phyloP scores from a whole-genome alignment of 2,113 vertebrate genomes.

The Microtus pennsylvanicus region DNA sequence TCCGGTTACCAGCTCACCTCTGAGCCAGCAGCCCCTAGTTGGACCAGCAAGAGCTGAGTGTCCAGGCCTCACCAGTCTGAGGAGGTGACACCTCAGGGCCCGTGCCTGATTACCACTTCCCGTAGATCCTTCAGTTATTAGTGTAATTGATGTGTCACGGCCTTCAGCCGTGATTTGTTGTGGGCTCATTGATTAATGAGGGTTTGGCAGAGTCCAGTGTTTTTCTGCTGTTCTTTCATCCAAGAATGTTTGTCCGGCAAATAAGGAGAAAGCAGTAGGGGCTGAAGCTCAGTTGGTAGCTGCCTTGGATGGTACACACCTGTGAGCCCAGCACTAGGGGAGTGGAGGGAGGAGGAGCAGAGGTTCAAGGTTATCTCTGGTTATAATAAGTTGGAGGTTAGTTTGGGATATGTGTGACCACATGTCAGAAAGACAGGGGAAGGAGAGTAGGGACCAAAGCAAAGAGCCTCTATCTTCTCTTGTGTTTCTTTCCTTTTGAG shows the following conservation, averaged over 20 bases:
- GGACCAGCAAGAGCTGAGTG: background rate
- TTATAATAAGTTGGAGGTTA: background rate
- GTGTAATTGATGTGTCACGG: conserved; percentile 77
- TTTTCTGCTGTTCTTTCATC: conserved; percentile 43
- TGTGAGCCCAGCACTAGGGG: background rate
- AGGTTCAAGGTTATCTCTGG: background rate
- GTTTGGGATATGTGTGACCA: background rate
- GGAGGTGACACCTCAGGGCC: background rate
- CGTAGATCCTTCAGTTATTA: conserved; percentile 60
- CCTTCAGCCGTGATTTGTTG: conserved; percentile 72
- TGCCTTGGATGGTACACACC: background rate
- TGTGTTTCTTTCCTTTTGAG: background rate
- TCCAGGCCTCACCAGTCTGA: background rate
- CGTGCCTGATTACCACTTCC: conserved; percentile 63
- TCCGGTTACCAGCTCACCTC: background rate
- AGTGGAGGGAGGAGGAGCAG: background rate
- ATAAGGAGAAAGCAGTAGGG: background rate
- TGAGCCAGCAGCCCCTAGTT: background rate
- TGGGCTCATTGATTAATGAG: conserved; percentile 62
- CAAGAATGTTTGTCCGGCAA: conserved; percentile 72
- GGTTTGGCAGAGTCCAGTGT: conserved; percentile 55
- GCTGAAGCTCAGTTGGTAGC: background rate
- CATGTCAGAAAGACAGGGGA: too few species aligned
- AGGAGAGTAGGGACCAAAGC: background rate
- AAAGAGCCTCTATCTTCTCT: background rate